These are phyloP conservation scores for Brenthis daphne DNA, from an alignment of 2,888 invertebrate genomes.

Conservation along the genomic window DNA sequence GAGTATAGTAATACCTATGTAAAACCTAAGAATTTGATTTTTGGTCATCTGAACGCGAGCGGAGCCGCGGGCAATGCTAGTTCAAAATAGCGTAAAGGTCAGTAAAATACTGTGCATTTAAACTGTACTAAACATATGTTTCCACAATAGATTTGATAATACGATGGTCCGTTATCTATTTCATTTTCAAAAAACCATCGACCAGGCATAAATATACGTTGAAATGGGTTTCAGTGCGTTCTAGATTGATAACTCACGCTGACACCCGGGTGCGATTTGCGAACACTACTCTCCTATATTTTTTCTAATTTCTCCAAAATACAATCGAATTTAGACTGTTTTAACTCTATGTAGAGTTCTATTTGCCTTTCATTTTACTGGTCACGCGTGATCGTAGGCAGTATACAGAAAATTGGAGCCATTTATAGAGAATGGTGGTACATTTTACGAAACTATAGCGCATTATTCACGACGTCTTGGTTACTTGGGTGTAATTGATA, in stretches of 20 bases:
- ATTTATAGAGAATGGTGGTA: slow-evolving; percentile 76
- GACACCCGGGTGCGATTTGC: slow-evolving; percentile 72
- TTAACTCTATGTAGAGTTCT: slow-evolving; percentile 23
- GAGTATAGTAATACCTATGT: too few species aligned
- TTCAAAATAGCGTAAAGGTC: too few species aligned
- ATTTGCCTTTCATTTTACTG: slow-evolving; percentile 16
- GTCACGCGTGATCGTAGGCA: slow-evolving; percentile 69
- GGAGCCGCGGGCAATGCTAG: too few species aligned
- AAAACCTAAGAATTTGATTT: too few species aligned
- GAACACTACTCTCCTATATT: slow-evolving; percentile 43
- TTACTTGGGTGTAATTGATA: slow-evolving; percentile 30
- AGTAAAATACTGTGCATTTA: too few species aligned
- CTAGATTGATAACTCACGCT: slow-evolving; percentile 74
- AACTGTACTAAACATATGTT: not conserved
- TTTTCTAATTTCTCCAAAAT: slow-evolving; percentile 36
- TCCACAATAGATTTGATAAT: slow-evolving; percentile 27
- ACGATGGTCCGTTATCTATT: slow-evolving; percentile 56
- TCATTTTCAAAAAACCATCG: slow-evolving; percentile 67
- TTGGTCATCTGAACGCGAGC: too few species aligned
- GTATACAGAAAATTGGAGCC: slow-evolving; percentile 68
- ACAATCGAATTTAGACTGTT: slow-evolving; percentile 27
- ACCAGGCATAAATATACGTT: slow-evolving; percentile 73
- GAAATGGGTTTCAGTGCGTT: slow-evolving; percentile 65
- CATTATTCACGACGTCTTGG: slow-evolving; percentile 51
- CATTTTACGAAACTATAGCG: slow-evolving; percentile 65